A percentile compares a stretch with the other conserved stretches of the same genome.
Evolutionary conservation across 30 jellyfish, hydroid and myxozoan species (phyloP).

Genomic region (Aurelia sp.): DNA sequence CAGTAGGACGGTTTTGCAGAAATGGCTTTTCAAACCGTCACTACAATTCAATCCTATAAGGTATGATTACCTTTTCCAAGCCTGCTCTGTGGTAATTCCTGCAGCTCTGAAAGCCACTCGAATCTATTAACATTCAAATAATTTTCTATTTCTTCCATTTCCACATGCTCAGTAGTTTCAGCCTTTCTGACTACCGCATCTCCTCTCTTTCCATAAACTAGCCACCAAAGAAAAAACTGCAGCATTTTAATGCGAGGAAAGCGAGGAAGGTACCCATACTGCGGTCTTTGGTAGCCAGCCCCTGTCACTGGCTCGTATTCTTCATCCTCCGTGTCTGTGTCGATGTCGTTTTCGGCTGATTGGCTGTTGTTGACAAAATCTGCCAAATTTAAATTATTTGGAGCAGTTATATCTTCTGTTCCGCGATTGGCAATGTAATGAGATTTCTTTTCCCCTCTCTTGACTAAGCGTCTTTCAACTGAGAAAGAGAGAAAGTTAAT

Average conservation of each 20-base stretch:
- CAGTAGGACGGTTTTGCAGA: too few species aligned
- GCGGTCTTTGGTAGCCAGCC: conserved; percentile 33
- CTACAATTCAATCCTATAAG: not conserved
- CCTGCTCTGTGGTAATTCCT: conserved; percentile 20
- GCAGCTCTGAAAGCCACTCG: conserved; percentile 20
- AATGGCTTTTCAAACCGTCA: not conserved
- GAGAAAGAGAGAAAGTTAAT: not conserved
- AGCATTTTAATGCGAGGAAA: conserved; percentile 67
- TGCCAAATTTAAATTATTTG: conserved; percentile 13
- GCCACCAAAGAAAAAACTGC: conserved; percentile 81
- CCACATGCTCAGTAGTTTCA: conserved; percentile 14
- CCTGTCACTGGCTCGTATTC: conserved; percentile 62
- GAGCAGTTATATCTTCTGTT: not conserved
- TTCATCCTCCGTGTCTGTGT: conserved; percentile 84
- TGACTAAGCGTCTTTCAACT: not conserved
- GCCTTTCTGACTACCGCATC: conserved; percentile 42
- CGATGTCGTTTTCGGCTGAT: not conserved
- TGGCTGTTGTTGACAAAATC: conserved; percentile 19
- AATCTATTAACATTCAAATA: conserved; percentile 3
- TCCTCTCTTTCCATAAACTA: conserved; percentile 81
- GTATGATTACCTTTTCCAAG: conserved; percentile 5
- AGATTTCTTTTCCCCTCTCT: not conserved
- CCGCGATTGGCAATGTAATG: too few species aligned
- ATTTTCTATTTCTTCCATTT: not conserved
- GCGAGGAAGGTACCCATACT: conserved; percentile 72